These are phyloP conservation scores for Pseudocheirus occidentalis DNA, from an alignment of 2,797 vertebrate genomes.

Conservation along the genomic window DNA sequence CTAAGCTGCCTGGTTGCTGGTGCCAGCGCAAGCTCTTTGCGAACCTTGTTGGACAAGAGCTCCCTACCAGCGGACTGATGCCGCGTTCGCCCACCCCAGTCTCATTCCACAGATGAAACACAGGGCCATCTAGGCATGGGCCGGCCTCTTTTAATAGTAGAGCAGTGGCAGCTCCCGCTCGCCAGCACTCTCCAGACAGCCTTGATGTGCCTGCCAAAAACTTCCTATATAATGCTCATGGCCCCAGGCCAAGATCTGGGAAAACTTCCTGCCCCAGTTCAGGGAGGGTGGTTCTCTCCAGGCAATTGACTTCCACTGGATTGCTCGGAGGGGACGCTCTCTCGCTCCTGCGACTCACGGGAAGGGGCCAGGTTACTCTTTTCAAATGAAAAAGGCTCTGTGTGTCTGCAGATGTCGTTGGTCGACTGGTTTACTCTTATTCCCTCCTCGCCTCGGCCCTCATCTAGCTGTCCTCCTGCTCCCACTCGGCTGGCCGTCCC, in stretches of 20 bases:
- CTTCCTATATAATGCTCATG: not conserved
- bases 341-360: not conserved
- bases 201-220: not conserved
- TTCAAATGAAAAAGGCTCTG: conserved; percentile 76
- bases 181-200: not conserved
- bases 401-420: conserved; percentile 65
- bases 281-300: conserved; percentile 12
- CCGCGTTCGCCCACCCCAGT: not conserved
- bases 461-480: conserved; percentile 76
- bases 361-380: conserved; percentile 27
- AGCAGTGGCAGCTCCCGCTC: not conserved
- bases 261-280: not conserved
- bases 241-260: not conserved
- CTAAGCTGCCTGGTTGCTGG: not conserved
- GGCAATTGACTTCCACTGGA: conserved; percentile 32
- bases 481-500: conserved; percentile 76
- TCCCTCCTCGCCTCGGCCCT: conserved; percentile 64
- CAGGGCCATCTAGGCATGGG: no score
- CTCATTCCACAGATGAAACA: not conserved
- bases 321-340: not conserved
- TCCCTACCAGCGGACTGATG: not conserved
- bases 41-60: not conserved
- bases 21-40: not conserved
- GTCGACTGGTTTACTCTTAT: conserved; percentile 73
- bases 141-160: not conserved